These are phyloP conservation scores for Okapia johnstoni DNA, from an alignment of 2,113 vertebrate genomes.

Conservation along the genomic window DNA sequence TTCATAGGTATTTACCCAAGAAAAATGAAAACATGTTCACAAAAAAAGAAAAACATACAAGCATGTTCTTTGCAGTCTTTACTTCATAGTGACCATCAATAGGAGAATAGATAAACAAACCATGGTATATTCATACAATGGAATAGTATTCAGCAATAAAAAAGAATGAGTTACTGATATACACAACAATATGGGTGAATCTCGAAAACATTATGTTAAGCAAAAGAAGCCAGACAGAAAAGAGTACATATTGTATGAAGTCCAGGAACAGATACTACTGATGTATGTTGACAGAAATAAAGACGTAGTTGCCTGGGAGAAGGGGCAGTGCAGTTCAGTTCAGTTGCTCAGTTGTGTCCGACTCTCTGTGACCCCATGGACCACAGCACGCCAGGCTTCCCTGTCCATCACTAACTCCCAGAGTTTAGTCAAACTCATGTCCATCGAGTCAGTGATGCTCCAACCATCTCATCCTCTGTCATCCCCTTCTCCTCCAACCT, in stretches of 20 bases:
- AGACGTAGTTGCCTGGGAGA: not conserved
- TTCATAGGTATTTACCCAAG: not conserved
- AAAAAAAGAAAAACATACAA: not conserved
- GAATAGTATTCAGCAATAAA: not conserved
- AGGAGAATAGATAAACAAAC: not conserved
- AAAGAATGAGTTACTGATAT: not conserved
- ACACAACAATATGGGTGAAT: not conserved
- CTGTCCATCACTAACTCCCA: too few species aligned
- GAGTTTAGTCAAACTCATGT: too few species aligned
- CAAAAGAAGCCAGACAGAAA: not conserved
- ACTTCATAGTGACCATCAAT: not conserved
- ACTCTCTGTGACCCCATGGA: not conserved
- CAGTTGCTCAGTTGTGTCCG: accelerated
- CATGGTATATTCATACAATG: not conserved
- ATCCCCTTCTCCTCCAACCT: too few species aligned
- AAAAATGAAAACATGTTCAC: not conserved
- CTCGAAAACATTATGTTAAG: not conserved
- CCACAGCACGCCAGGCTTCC: too few species aligned
- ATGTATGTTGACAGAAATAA: not conserved
- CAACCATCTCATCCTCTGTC: too few species aligned
- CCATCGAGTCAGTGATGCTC: too few species aligned
- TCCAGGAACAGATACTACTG: not conserved
- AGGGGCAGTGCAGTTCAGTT: not conserved
- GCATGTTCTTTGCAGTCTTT: not conserved
- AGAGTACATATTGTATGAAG: not conserved